Conservation (phyloP, 2,888 invertebrate genomes). For the Ochlodes sylvanus region DNA sequence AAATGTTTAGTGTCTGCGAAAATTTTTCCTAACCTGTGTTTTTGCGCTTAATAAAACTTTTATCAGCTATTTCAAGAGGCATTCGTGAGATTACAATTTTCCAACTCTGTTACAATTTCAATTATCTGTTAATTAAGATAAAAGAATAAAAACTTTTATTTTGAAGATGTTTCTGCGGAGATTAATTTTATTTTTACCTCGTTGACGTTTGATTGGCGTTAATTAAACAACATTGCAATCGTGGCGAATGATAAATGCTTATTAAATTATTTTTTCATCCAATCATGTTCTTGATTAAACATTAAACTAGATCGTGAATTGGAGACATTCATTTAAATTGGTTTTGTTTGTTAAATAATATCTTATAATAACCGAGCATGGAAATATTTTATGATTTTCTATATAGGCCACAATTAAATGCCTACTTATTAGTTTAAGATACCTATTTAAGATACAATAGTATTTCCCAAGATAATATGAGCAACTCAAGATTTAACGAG, state of each 20-base stretch:
- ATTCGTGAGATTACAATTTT: background rate
- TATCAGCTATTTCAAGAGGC: too few species aligned
- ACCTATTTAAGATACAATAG: too few species aligned
- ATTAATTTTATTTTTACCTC: background rate
- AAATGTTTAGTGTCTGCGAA: too few species aligned
- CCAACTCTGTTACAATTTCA: constrained; percentile 4
- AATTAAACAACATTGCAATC: constrained; percentile 11
- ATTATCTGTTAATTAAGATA: constrained; percentile 6
- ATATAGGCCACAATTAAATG: too few species aligned
- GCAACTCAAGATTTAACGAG: too few species aligned
- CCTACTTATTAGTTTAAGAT: too few species aligned
- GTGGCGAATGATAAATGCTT: background rate
- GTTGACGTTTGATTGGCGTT: constrained; percentile 10
- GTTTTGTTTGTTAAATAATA: too few species aligned
- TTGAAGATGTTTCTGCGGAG: background rate
- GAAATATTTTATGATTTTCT: too few species aligned
- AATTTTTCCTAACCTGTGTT: too few species aligned
- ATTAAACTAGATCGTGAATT: background rate
- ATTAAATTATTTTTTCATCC: constrained; percentile 2
- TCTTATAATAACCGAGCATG: too few species aligned
- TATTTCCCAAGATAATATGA: too few species aligned
- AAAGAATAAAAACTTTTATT: background rate
- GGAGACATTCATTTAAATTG: background rate
- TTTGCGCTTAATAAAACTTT: too few species aligned
- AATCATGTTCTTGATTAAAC: constrained; percentile 11